Evolutionary conservation across 35 echinoderm and acorn worm genomes (phyloP), one percentile per base, ranked within the genome.

Genomic region (Acanthaster planci): DNA sequence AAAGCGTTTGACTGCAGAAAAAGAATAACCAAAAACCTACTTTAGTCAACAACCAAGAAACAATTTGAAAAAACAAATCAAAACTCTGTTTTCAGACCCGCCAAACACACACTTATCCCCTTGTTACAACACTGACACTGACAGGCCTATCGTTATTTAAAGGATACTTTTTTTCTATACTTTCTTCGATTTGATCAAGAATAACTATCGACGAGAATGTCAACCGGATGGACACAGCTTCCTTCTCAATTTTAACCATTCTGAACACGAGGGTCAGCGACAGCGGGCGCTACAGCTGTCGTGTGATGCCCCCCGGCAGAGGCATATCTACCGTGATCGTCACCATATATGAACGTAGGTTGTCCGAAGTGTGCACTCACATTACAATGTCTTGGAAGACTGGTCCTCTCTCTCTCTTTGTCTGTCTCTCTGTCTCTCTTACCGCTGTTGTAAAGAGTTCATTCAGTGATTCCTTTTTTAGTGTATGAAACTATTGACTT

Each of bases 261-360:
- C 14, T 16, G 64, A 15, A 10, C 26, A 72, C 64, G 18, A 72
- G 64, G 64, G 26, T 34, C 26, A 27, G 21, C 64, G 64, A 72
- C 30, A 72, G 64, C 64, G 64, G 64, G 64, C 64, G 64, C 64
- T 72, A 72, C 64, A 72, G 64, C 64, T 72, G 64, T 29, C 64
- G 64, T 29, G 30, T 72, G 64, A 72, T 31, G 64, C 64, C 64
- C 30, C 64, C 64, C 30, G 64, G 64, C 26, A 72, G 64, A 8
- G 64, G 64, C 18, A 8, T 72, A 7, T 12, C 29, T 31, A 72
- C 64, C 23, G 26, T 34, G 29, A 2, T 30, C 10, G 64, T 72
- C 64, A 29, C 64, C 14, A 29, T 72, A 36, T 34, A 31, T 72
- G 64, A 72, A 35, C 64, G 64, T 72, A 72, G 14, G 64, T 72